A percentile compares a stretch with the other conserved stretches of the same genome.
Conservation (phyloP, 2,888 invertebrate species). For the Trypoxylon attenuatum region DNA sequence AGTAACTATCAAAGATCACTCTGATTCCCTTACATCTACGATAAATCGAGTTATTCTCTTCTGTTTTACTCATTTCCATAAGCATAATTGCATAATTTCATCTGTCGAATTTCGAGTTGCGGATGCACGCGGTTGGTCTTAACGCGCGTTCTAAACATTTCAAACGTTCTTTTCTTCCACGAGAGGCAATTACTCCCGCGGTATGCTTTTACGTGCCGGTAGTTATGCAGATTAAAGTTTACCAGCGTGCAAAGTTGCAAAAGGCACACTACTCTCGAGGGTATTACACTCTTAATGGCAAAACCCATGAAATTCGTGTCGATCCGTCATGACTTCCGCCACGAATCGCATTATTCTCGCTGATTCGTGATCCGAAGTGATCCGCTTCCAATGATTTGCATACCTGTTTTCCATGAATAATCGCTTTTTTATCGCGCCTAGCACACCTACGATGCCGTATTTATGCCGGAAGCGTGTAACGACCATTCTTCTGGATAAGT, state of each 20-base stretch:
- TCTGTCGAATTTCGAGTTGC: no score
- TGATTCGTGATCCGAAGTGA: neutral
- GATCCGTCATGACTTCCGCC: slow-evolving; percentile 14
- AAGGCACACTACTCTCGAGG: slow-evolving; percentile 1
- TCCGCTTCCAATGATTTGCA: slow-evolving; percentile 12
- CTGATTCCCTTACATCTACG: slow-evolving; percentile 33
- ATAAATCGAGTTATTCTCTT: no score
- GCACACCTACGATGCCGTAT: neutral
- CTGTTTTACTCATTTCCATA: no score
- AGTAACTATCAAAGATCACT: slow-evolving; percentile 43
- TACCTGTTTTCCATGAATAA: slow-evolving; percentile 1
- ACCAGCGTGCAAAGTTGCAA: slow-evolving; percentile 23
- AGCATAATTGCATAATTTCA: no score
- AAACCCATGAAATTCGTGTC: slow-evolving; percentile 8
- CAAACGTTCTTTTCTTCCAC: slow-evolving; percentile 3
- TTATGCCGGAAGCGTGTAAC: neutral
- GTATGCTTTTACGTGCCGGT: slow-evolving; percentile 4
- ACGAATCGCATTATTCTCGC: slow-evolving; percentile 17
- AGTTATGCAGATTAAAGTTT: slow-evolving; percentile 30
- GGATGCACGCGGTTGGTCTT: no score
- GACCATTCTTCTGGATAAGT: neutral
- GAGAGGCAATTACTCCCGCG: slow-evolving; percentile 15
- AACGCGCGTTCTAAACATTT: neutral
- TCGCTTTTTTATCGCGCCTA: neutral
- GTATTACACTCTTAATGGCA: neutral